Base-by-base conservation (phyloP, 2,888 invertebrate species). In the Tortrix viridana region DNA sequence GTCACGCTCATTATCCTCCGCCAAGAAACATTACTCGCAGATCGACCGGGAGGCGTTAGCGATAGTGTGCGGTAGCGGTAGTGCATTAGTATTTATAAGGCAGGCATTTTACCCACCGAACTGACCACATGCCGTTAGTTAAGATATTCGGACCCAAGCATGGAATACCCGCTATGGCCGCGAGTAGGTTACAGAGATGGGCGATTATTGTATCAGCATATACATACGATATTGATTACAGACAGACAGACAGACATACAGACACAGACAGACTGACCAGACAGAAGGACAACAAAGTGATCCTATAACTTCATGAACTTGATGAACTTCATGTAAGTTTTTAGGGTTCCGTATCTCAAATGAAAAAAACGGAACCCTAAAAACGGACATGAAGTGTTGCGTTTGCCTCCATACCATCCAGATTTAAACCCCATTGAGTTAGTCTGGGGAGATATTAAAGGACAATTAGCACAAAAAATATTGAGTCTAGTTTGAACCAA, bases 51-150 rank as follows among this genome's bases (percentile, higher is more conserved):
- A 44, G 9, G 44, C 44, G 5, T 19, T 44, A 5, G 44, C 44
- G 1, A 44, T 44, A 1, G 19, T 44, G 7, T 44, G 18, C 18
- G 18, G 44, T 44, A 7, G 2, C 5, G 5, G 18, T 19, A 44
- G 7, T 44, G 7, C 44, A 44, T 44, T 19, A 44, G 19, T 44
- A 18, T 19, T 44, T 44, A 44, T 44, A 44, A 5, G 44, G 44
- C 7, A 18, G 19, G 5, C 44, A 9, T 1, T 44, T 44, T 44
- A 18, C 18, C 3, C 18, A 19, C 1, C 18, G 19, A 3, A 44
- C 44, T 0, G 44, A 44, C 6, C 44, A 44, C 18, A 44, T 18
- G 18, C 44, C 44, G 18, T 44, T 44, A 19, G 44, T 44, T 3
- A 18, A 7, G 1, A 44, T 44, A 5, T 44, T 44, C 6, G 44